phyloP scores from a whole-genome alignment of 1,140 invertebrate species.

The Arctopsyche grandis region DNA sequence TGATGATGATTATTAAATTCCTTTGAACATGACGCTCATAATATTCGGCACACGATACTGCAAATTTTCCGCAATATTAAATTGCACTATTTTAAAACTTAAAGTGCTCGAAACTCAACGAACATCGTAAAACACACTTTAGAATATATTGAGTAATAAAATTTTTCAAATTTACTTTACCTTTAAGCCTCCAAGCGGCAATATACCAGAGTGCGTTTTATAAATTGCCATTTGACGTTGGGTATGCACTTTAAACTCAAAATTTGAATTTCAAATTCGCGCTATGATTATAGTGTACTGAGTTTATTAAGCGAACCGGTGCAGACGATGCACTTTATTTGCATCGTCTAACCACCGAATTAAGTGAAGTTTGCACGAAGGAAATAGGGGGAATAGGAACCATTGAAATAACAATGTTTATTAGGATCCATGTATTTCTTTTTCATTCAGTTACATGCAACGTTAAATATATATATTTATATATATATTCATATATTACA shows the following conservation, averaged over 20 bases:
- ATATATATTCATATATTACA: constrained; percentile 36
- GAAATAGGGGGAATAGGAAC: neutral
- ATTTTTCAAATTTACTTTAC: too few species aligned
- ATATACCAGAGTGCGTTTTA: constrained; percentile 17
- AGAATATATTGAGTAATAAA: too few species aligned
- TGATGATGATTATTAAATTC: too few species aligned
- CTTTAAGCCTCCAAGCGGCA: too few species aligned
- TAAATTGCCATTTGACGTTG: constrained; percentile 1
- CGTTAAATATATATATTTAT: constrained; percentile 34
- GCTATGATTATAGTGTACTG: constrained; percentile 9
- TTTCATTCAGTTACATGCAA: constrained; percentile 34
- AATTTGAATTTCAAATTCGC: constrained; percentile 23
- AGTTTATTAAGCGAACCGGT: constrained; percentile 2
- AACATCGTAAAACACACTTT: too few species aligned
- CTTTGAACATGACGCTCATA: too few species aligned
- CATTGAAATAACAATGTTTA: neutral
- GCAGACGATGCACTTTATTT: constrained; percentile 15
- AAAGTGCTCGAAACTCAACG: too few species aligned
- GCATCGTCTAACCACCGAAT: neutral
- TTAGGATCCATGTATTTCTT: constrained; percentile 35
- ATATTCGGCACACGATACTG: too few species aligned
- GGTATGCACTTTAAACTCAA: constrained; percentile 3
- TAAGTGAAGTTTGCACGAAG: neutral
- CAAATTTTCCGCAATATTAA: too few species aligned
- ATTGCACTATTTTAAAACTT: too few species aligned